These are phyloP conservation scores for zebrafish (Danio rerio) DNA, from an alignment of 2,113 vertebrate species.

Conservation along the genomic window GRCz12tu NC_133190.1:34656001-34656500, in stretches of 20 bases:
- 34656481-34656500: constrained; percentile 20
- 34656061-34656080: constrained; percentile 14
- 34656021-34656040: constrained; percentile 15
- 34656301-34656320: constrained; percentile 19
- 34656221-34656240: constrained; percentile 29
- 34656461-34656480: constrained; percentile 4
- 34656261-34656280: constrained; percentile 28
- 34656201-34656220: constrained; percentile 33
- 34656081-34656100: constrained; percentile 57
- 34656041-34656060: background rate
- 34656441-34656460: background rate
- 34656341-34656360: too few relatives aligned
- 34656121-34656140: constrained; percentile 48
- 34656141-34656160: constrained; percentile 54
- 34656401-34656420: background rate
- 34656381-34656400: background rate
- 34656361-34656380: too few relatives aligned
- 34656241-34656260: constrained; percentile 39
- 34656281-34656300: constrained; percentile 20
- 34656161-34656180: constrained; percentile 50
- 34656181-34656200: constrained; percentile 67
- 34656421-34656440: too few relatives aligned
- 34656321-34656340: constrained; percentile 25
- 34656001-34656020: background rate
- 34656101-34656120: constrained; percentile 62